phyloP scores from a whole-genome alignment of 2,888 invertebrate genomes.

The Cylindroiulus punctatus region DNA sequence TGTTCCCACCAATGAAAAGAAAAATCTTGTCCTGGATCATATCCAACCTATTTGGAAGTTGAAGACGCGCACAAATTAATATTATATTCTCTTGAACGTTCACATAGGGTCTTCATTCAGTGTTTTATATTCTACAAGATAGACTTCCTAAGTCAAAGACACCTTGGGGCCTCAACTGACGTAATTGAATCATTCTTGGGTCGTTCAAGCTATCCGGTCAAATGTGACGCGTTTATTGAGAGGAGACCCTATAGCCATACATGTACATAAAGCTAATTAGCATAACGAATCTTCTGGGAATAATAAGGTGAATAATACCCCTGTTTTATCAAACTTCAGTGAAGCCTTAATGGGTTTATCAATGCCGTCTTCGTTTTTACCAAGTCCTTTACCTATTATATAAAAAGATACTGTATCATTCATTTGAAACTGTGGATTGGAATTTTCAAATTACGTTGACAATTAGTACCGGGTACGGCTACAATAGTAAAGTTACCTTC shows the following conservation, averaged over 20 bases:
- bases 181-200: too few relatives aligned
- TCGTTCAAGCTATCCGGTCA: too few relatives aligned
- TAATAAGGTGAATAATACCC: slow-evolving; percentile 8
- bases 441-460: not conserved
- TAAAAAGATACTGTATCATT: not conserved
- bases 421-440: not conserved
- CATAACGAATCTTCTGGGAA: too few relatives aligned
- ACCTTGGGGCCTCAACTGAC: too few relatives aligned
- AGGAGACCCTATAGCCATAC: too few relatives aligned
- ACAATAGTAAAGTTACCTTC: not conserved
- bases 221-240: too few relatives aligned
- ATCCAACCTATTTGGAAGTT: slow-evolving; percentile 23
- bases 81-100: too few relatives aligned
- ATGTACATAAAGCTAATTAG: too few relatives aligned
- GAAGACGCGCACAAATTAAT: too few relatives aligned
- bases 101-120: too few relatives aligned
- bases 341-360: not conserved
- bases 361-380: slow-evolving; percentile 21
- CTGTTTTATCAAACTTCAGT: slow-evolving; percentile 10
- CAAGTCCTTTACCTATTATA: slow-evolving; percentile 43
- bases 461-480: not conserved
- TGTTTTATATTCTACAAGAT: too few relatives aligned
- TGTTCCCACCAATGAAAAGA: slow-evolving; percentile 44
- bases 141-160: too few relatives aligned
- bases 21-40: slow-evolving; percentile 19